A percentile compares a stretch with the other conserved stretches of the same genome.
Evolutionary conservation across 2,888 invertebrate species (phyloP).

Genomic region (Xylota segnis): DNA sequence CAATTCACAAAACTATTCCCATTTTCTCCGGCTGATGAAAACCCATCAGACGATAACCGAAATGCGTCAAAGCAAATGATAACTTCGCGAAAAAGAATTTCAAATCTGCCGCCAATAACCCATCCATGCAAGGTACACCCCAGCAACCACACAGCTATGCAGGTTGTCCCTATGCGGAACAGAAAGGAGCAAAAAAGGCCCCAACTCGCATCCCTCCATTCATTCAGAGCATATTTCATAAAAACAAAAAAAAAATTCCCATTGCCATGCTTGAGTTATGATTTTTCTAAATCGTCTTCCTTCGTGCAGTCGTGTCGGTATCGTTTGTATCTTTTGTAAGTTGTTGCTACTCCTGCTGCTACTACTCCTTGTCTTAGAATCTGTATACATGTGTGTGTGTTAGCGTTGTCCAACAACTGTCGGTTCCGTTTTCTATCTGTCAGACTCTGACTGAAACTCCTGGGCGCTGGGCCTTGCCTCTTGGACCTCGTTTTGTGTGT

Average conservation of each 20-base stretch:
- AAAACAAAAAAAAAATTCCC: constrained; percentile 70
- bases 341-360: constrained; percentile 12
- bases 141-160: neutral
- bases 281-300: constrained; percentile 72
- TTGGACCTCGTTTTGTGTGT: constrained; percentile 47
- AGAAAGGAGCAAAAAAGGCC: constrained; percentile 11
- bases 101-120: constrained; percentile 33
- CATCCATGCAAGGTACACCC: constrained; percentile 14
- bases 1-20: constrained; percentile 4
- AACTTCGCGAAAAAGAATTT: constrained; percentile 31
- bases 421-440: constrained; percentile 57
- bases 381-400: neutral
- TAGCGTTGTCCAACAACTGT: constrained; percentile 66
- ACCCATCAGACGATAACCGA: constrained; percentile 70
- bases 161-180: constrained; percentile 8
- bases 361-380: constrained; percentile 57
- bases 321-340: constrained; percentile 48
- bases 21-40: constrained; percentile 53
- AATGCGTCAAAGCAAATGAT: constrained; percentile 67
- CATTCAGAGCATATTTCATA: constrained; percentile 65
- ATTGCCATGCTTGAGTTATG: constrained; percentile 73
- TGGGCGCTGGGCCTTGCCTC: constrained; percentile 11
- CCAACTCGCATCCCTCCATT: constrained; percentile 32
- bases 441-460: constrained; percentile 39
- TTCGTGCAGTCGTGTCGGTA: constrained; percentile 43